These are phyloP conservation scores for Onychostoma macrolepis DNA, from an alignment of 2,113 vertebrate genomes.

Conservation along the genomic window DNA sequence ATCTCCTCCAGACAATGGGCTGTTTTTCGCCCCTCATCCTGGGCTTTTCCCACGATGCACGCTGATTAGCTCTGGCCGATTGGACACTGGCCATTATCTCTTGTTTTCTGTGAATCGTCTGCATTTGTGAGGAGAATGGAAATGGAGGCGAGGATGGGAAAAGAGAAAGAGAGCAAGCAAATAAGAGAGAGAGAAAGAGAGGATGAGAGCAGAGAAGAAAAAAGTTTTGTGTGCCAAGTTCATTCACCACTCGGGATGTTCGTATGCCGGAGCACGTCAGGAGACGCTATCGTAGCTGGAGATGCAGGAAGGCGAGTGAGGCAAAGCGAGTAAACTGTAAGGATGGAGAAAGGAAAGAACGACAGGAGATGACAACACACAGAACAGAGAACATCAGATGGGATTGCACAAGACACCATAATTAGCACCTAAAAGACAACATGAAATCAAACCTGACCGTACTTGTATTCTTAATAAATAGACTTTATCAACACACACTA, in stretches of 20 bases:
- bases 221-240: slow-evolving; percentile 71
- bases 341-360: background rate
- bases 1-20: slow-evolving; percentile 96
- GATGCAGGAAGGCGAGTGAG: background rate
- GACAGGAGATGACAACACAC: background rate
- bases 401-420: background rate
- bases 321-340: background rate
- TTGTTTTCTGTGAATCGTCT: slow-evolving; percentile 80
- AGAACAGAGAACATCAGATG: background rate
- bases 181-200: slow-evolving; percentile 68
- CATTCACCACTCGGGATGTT: slow-evolving; percentile 68
- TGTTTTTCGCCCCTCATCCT: slow-evolving; percentile 86
- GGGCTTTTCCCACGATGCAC: slow-evolving; percentile 96
- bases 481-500: background rate
- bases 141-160: slow-evolving; percentile 57
- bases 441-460: background rate
- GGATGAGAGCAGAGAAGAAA: slow-evolving; percentile 65
- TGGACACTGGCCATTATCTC: slow-evolving; percentile 92
- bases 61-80: slow-evolving; percentile 88
- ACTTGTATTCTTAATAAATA: background rate
- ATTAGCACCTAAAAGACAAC: background rate
- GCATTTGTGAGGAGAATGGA: slow-evolving; percentile 73
- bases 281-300: slow-evolving; percentile 8
- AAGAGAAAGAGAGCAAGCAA: slow-evolving; percentile 53
- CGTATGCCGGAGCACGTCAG: slow-evolving; percentile 65